These are phyloP conservation scores for Clostera curtula DNA, from an alignment of 2,888 invertebrate species.

Conservation along the genomic window DNA sequence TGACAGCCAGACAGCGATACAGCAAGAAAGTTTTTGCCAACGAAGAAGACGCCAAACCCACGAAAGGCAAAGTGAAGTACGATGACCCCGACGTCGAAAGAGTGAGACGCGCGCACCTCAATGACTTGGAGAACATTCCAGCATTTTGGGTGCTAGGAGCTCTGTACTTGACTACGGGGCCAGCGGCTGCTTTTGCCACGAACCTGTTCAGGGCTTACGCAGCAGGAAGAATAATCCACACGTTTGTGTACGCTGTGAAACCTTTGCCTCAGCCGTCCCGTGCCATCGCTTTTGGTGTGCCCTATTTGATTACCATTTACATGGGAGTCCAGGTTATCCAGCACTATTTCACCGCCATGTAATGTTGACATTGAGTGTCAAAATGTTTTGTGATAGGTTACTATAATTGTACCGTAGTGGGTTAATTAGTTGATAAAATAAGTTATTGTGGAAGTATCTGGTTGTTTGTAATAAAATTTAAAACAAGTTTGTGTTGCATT, in stretches of 20 bases:
- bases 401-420: no score
- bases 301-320: constrained; percentile 38
- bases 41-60: constrained; percentile 37
- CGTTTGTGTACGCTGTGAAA: constrained; percentile 77
- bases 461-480: no score
- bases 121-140: constrained; percentile 82
- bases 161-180: constrained; percentile 73
- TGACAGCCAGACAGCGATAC: constrained; percentile 34
- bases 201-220: constrained; percentile 61
- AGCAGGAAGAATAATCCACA: constrained; percentile 72
- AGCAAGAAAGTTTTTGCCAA: constrained; percentile 46
- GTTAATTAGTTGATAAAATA: no score
- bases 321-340: constrained; percentile 44
- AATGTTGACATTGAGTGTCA: constrained; percentile 5
- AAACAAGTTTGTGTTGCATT: no score
- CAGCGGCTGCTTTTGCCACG: constrained; percentile 39
- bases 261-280: constrained; percentile 75
- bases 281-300: constrained; percentile 38
- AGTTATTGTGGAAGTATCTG: no score
- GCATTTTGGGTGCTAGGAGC: constrained; percentile 75
- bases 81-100: constrained; percentile 56
- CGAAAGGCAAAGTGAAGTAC: constrained; percentile 36
- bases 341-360: constrained; percentile 30
- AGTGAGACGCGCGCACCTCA: constrained; percentile 75
- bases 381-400: not conserved